Percentiles rank a stretch among this genome's conserved stretches.
Conservation (phyloP, 2,797 vertebrate species). For the Tiaroga cobitis region DNA sequence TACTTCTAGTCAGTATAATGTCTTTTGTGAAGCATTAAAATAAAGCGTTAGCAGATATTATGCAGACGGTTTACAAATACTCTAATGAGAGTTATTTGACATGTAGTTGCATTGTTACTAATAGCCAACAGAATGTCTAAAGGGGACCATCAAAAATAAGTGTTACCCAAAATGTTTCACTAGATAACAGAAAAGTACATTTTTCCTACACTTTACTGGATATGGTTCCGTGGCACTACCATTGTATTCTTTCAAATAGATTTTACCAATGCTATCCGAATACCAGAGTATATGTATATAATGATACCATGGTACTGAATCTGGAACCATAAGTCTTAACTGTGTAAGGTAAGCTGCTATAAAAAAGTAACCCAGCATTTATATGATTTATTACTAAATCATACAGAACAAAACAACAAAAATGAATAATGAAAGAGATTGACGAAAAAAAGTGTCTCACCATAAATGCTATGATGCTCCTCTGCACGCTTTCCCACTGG, state of each 20-base stretch:
- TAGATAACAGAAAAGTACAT: not conserved
- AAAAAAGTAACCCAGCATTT: not conserved
- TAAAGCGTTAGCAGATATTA: not conserved
- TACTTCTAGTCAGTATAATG: not conserved
- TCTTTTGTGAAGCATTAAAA: not conserved
- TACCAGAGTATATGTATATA: not conserved
- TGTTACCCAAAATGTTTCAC: not conserved
- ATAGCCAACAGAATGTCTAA: not conserved
- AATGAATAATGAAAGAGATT: conserved; percentile 59
- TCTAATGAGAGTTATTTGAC: not conserved
- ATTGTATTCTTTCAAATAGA: not conserved
- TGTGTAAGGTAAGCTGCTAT: not conserved
- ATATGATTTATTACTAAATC: not conserved
- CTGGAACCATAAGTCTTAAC: not conserved
- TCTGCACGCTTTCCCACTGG: conserved; percentile 91
- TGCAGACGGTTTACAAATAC: not conserved
- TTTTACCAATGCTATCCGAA: not conserved
- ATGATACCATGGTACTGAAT: not conserved
- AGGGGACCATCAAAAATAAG: not conserved
- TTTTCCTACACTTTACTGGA: not conserved
- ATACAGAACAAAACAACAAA: not conserved
- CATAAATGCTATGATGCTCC: conserved; percentile 90
- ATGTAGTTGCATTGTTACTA: not conserved
- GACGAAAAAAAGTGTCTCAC: conserved; percentile 76
- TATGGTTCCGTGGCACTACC: not conserved